Percentiles rank a stretch among this genome's conserved stretches.
Conservation (phyloP, 2,888 invertebrate genomes). For the Drosophila acutilabella region DNA sequence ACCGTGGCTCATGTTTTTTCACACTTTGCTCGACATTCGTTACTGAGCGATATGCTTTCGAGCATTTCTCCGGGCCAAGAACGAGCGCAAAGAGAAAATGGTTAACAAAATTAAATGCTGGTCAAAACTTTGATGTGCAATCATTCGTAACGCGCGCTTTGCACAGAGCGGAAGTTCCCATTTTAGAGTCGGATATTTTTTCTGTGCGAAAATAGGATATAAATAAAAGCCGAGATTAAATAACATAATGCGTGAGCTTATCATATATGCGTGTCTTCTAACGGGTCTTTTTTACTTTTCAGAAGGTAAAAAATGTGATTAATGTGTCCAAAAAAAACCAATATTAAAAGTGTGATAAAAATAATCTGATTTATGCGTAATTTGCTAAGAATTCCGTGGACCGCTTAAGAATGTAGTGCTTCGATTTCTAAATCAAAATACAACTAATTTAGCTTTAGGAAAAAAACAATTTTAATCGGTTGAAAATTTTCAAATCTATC, state of each 20-base stretch:
- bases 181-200: constrained; percentile 17
- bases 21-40: constrained; percentile 74
- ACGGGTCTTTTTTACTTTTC: constrained; percentile 83
- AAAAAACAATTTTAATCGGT: too few species aligned
- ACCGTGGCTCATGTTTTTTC: constrained; percentile 51
- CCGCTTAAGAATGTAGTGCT: too few species aligned
- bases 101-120: constrained; percentile 69
- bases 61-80: constrained; percentile 46
- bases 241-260: constrained; percentile 57
- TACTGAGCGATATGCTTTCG: neutral
- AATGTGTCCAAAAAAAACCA: neutral
- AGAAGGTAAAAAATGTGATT: constrained; percentile 75
- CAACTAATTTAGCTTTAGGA: too few species aligned
- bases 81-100: constrained; percentile 68
- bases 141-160: constrained; percentile 73
- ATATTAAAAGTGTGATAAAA: neutral
- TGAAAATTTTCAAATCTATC: neutral
- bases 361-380: neutral
- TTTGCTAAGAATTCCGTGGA: too few species aligned
- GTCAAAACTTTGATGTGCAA: constrained; percentile 50
- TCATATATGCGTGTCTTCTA: constrained; percentile 64
- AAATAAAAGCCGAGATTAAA: constrained; percentile 1
- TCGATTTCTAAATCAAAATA: too few species aligned
- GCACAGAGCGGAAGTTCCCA: constrained; percentile 59
- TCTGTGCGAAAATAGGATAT: constrained; percentile 48